Conservation (phyloP, 92 coral and sea anemone genomes). For the Siderastrea siderea region DNA sequence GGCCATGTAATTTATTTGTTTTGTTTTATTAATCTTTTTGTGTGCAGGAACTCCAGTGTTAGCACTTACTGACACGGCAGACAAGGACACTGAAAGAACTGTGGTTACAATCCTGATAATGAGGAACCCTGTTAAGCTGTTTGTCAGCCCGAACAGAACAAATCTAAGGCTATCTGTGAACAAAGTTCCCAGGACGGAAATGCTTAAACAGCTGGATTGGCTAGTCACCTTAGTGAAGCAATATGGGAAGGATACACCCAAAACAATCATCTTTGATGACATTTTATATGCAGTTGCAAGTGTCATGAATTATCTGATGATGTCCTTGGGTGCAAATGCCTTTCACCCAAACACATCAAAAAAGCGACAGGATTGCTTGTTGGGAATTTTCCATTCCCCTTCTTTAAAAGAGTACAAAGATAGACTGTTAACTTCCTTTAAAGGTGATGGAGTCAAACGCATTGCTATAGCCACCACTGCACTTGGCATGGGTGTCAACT, state of each 20-base stretch:
- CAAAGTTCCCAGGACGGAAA: neutral
- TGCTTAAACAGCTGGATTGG: neutral
- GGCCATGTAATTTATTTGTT: too few species aligned
- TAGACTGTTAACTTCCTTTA: conserved; percentile 25
- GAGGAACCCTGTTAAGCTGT: neutral
- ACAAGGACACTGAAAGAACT: too few species aligned
- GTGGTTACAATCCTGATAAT: too few species aligned
- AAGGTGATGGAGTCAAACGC: conserved; percentile 44
- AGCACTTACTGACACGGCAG: too few species aligned
- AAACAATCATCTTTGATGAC: neutral
- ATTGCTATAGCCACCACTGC: conserved; percentile 65
- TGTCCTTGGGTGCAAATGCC: conserved; percentile 60
- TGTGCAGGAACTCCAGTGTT: too few species aligned
- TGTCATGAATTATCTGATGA: conserved; percentile 54
- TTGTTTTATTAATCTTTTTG: too few species aligned
- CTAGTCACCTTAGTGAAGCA: neutral
- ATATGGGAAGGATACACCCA: neutral
- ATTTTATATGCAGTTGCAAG: conserved; percentile 33
- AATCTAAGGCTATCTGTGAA: neutral
- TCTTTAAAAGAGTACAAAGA: conserved; percentile 54
- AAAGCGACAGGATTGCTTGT: conserved; percentile 17
- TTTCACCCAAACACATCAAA: conserved; percentile 37
- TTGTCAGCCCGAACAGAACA: neutral
- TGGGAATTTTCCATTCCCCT: conserved; percentile 58
- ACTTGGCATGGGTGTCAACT: conserved; percentile 70